A percentile compares a stretch with the other conserved stretches of the same genome.
These are phyloP conservation scores for Cataglyphis hispanica DNA, from an alignment of 1,140 invertebrate genomes.

Conservation along the genomic window DNA sequence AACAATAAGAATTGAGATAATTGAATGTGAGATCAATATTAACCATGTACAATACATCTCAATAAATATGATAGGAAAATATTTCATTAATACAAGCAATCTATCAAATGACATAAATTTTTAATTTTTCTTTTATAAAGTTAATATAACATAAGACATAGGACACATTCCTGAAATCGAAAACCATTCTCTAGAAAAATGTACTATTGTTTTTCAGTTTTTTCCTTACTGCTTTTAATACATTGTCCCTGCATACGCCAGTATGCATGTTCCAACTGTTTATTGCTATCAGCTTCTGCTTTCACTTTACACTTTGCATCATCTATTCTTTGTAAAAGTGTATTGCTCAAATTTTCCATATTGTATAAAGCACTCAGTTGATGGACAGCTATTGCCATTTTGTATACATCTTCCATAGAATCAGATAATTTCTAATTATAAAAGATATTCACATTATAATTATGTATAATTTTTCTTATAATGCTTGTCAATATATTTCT, in stretches of 20 bases:
- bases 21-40: background rate
- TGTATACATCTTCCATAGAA: slow-evolving; percentile 82
- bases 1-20: background rate
- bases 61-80: too few species aligned
- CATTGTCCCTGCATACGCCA: slow-evolving; percentile 77
- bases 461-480: background rate
- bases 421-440: slow-evolving; percentile 79
- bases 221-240: slow-evolving; percentile 72
- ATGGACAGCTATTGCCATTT: slow-evolving; percentile 81
- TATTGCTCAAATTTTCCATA: slow-evolving; percentile 82
- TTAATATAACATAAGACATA: too few species aligned
- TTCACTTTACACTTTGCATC: slow-evolving; percentile 80
- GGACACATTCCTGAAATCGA: background rate
- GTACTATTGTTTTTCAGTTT: background rate
- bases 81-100: background rate
- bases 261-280: slow-evolving; percentile 80
- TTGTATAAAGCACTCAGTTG: slow-evolving; percentile 81
- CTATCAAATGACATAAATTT: background rate
- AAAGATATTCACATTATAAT: slow-evolving; percentile 39
- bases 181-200: background rate
- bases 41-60: background rate
- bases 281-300: slow-evolving; percentile 74
- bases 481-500: too few species aligned
- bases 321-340: slow-evolving; percentile 80
- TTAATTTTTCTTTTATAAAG: background rate